Base-by-base conservation (phyloP, 2,797 vertebrate species). In the Tragopan temminckii region DNA sequence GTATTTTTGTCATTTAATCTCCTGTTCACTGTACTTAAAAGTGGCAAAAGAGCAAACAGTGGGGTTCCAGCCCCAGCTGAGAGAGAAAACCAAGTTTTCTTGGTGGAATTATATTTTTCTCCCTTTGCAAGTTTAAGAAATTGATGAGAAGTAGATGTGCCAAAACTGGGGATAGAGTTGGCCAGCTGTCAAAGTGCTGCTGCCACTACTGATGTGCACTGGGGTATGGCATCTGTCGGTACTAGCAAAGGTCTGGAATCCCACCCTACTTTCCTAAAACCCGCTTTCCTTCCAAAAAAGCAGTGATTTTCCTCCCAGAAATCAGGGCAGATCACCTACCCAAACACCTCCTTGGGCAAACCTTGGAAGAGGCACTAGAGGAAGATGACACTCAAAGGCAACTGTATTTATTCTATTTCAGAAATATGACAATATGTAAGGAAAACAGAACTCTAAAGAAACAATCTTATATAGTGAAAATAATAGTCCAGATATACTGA, bases 1-100 rank as follows among this genome's bases (percentile, higher is more conserved):
- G 5, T 31, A 59, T 61, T 70, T 85, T 1, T 1, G 42, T 82
- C 52, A 82, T 91, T 91, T 85, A 83, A 87, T 85, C 13, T 3
- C 52, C 87, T 85, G 40, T 7, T 19, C 33, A 35, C 46, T 31
- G 48, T 79, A 88, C 40, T 67, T 89, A 89, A 53, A 78, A 74
- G 76, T 48, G 20, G 40, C 31, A 68, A 70, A 88, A 76, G 35
- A 88, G 31, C 40, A 84, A 91, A 57, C 70, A 24, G 67, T 14
- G 21, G 27, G 76, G 46, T n/a, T 74, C 40, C 48, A 86, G 48
- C 57, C 63, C 42, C 40, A 70, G 53, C 33, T 64, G 83, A 74
- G 83, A 64, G 40, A 76, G 11, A 84, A 92, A 82, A 29, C 3
- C 10, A 83, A 3, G 1, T 10, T 27, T 69, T 80, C 50, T 80